These are phyloP conservation scores for Phyllostomus hastatus DNA, from an alignment of 2,113 vertebrate species.

Conservation along the genomic window DNA sequence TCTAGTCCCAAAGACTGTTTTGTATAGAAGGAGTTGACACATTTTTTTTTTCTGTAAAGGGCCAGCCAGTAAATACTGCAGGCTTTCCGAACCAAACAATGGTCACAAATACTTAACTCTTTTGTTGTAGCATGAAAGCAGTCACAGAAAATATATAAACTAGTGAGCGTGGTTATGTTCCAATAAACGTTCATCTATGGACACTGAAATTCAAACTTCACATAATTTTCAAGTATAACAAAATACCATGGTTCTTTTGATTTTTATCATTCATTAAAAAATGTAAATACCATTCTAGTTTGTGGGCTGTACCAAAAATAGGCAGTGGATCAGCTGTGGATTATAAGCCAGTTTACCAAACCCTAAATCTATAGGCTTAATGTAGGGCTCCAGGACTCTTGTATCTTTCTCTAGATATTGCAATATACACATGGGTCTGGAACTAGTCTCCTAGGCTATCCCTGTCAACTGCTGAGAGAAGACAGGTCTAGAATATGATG, in stretches of 20 bases:
- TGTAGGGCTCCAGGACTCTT: background rate
- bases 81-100: background rate
- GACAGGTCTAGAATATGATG: background rate
- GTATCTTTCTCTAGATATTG: background rate
- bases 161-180: background rate
- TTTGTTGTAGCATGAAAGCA: background rate
- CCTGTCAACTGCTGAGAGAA: background rate
- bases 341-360: background rate
- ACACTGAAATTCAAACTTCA: constrained; percentile 8
- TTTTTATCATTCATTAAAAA: constrained; percentile 34
- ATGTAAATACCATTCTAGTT: background rate
- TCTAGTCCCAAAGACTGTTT: background rate
- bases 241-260: constrained; percentile 4
- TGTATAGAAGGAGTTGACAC: background rate
- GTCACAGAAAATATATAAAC: background rate
- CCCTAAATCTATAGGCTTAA: background rate
- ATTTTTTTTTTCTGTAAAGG: background rate
- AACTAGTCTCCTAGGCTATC: background rate
- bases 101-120: background rate
- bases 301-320: background rate
- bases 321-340: background rate
- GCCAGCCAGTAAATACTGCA: background rate
- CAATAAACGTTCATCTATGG: background rate
- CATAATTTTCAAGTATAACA: background rate
- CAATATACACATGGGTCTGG: background rate